These are phyloP conservation scores for Trachythela sp. DNA, from an alignment of 64 coral and sea anemone species.

Conservation along the genomic window DNA sequence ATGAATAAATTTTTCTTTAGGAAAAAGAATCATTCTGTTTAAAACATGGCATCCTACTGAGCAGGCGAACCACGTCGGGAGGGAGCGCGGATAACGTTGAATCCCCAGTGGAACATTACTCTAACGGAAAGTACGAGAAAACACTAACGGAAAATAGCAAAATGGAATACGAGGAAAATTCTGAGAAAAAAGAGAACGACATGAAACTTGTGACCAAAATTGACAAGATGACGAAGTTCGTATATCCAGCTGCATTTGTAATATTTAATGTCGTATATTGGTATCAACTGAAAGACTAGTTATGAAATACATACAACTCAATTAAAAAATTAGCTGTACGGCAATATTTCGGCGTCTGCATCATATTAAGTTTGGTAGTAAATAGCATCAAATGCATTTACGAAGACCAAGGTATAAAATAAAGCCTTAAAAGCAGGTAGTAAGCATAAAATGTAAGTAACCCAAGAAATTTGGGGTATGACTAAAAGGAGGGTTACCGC, in stretches of 20 bases:
- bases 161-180: neutral
- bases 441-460: too few relatives aligned
- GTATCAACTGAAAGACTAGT: neutral
- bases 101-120: neutral
- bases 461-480: too few relatives aligned
- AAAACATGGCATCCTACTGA: neutral
- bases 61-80: neutral
- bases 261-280: constrained; percentile 13
- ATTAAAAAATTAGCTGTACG: neutral
- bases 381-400: too few relatives aligned
- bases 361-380: too few relatives aligned
- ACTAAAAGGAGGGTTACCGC: too few relatives aligned
- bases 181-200: neutral
- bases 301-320: neutral
- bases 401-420: too few relatives aligned
- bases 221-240: constrained; percentile 15
- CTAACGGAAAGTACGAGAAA: neutral
- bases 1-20: neutral
- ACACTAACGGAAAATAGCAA: neutral
- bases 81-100: neutral
- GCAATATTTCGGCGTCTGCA: too few relatives aligned
- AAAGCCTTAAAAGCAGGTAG: too few relatives aligned
- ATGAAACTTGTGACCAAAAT: neutral
- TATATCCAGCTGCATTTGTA: neutral
- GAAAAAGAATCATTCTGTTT: neutral